phyloP scores from a whole-genome alignment of 2,888 invertebrate species.

The Agrochola macilenta region DNA sequence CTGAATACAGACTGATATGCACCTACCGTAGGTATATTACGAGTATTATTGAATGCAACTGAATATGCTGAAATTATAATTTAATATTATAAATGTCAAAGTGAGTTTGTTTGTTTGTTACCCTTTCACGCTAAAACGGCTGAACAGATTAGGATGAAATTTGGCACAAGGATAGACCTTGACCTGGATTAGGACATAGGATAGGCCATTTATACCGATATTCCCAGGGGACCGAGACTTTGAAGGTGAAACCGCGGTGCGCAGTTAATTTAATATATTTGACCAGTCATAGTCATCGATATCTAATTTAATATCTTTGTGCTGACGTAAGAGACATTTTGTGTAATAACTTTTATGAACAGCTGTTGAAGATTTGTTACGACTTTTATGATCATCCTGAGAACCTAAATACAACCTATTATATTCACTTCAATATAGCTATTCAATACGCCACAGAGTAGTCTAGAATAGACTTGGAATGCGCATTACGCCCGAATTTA shows the following conservation, averaged over 20 bases:
- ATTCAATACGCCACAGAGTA: constrained; percentile 15
- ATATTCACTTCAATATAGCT: constrained; percentile 16
- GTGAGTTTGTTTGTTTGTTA: no score
- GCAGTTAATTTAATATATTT: background rate
- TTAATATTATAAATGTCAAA: no score
- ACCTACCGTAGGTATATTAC: background rate
- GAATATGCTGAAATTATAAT: background rate
- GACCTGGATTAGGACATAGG: no score
- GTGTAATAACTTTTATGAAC: constrained; percentile 6
- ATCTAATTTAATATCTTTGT: constrained; percentile 25
- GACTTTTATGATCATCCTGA: constrained; percentile 38
- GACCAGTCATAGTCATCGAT: no score
- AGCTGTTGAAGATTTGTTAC: constrained; percentile 31
- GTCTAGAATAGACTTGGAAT: background rate
- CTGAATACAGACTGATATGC: background rate
- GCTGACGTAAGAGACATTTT: constrained; percentile 26
- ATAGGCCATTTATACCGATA: no score
- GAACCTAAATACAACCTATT: constrained; percentile 24
- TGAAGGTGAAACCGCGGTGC: no score
- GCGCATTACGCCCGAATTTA: background rate
- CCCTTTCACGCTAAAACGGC: no score
- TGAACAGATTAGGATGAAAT: no score
- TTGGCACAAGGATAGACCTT: no score
- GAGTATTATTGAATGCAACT: background rate
- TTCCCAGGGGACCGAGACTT: no score